Conservation (phyloP, 1,140 invertebrate genomes). For the Potamilus streckersoni region DNA sequence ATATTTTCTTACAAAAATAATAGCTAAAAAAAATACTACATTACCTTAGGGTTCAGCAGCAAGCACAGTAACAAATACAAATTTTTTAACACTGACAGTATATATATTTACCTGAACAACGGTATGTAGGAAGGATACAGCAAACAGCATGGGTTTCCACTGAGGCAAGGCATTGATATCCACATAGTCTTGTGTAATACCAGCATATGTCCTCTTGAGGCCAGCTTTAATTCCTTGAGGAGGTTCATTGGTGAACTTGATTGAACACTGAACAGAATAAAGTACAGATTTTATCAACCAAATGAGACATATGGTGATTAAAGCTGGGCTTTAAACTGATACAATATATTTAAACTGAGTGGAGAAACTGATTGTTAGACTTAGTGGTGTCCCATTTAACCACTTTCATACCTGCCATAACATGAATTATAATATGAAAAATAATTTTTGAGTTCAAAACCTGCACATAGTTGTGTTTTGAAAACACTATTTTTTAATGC, state of each 20-base stretch:
- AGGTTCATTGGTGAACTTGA: slow-evolving; percentile 68
- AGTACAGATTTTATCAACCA: not conserved
- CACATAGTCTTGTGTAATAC: slow-evolving; percentile 59
- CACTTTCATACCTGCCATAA: too few species aligned
- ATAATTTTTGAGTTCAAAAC: too few species aligned
- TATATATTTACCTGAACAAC: slow-evolving; percentile 68
- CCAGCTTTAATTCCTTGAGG: slow-evolving; percentile 68
- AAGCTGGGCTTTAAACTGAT: not conserved
- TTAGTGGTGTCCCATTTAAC: too few species aligned
- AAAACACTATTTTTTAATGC: too few species aligned
- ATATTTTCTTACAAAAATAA: too few species aligned
- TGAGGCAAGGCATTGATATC: slow-evolving; percentile 70
- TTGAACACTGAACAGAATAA: slow-evolving; percentile 47
- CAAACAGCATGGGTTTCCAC: slow-evolving; percentile 92
- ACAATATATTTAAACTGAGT: not conserved
- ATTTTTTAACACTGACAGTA: too few species aligned
- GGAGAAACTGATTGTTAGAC: too few species aligned
- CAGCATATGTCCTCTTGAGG: slow-evolving; percentile 65
- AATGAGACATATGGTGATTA: not conserved
- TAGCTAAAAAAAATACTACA: too few species aligned
- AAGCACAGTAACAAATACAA: too few species aligned
- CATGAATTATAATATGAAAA: too few species aligned
- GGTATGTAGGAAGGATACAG: slow-evolving; percentile 85
- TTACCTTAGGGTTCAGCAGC: too few species aligned
- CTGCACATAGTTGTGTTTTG: too few species aligned